phyloP scores from a whole-genome alignment of 2,888 invertebrate genomes.

The Cephus sareptanus region DNA sequence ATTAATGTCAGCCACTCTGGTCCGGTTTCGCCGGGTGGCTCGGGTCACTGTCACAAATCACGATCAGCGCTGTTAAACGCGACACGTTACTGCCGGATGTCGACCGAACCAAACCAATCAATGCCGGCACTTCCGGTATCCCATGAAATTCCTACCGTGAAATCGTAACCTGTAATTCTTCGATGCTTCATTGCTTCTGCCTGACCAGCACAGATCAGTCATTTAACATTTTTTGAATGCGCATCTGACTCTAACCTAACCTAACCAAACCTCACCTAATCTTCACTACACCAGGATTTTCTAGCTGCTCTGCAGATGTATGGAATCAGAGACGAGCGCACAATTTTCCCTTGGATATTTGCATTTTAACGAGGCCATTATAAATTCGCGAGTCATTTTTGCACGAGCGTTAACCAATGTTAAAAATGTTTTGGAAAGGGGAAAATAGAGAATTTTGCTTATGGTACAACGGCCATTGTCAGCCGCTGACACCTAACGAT shows the following conservation, averaged over 20 bases:
- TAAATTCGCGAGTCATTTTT: not conserved
- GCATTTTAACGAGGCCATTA: not conserved
- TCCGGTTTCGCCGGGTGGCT: slow-evolving; percentile 17
- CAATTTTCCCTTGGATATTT: not conserved
- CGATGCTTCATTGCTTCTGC: not conserved
- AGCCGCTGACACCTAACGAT: not conserved
- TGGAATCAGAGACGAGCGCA: not conserved
- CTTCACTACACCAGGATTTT: not conserved
- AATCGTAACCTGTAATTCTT: not conserved
- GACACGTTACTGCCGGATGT: slow-evolving; percentile 36
- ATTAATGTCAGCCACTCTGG: slow-evolving; percentile 33
- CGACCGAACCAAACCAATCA: slow-evolving; percentile 21
- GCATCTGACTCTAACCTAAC: not conserved
- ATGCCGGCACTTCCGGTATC: not conserved
- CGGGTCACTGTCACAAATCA: slow-evolving; percentile 34
- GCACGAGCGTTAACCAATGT: not conserved
- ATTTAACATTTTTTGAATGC: not conserved
- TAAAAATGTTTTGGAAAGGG: not conserved
- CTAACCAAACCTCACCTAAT: not conserved
- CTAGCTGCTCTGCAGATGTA: not conserved
- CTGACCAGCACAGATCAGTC: not conserved
- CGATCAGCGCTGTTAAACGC: slow-evolving; percentile 37
- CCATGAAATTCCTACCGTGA: not conserved
- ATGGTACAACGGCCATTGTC: not conserved
- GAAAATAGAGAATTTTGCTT: not conserved